Evolutionary conservation across 2,888 invertebrate species (phyloP).

Genomic region (Theretra japonica): DNA sequence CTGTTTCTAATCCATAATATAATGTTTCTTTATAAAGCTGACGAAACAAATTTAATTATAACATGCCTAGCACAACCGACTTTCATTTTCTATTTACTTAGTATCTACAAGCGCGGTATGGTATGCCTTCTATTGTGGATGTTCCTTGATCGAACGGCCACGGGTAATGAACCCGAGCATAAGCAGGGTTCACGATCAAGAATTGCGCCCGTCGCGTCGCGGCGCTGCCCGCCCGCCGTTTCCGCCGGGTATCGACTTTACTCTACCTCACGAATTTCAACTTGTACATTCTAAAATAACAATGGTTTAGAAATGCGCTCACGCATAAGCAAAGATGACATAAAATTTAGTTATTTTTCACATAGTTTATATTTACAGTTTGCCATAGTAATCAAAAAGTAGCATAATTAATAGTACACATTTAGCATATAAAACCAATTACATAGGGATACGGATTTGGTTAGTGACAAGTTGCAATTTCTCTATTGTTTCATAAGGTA

Average conservation of each 20-base stretch:
- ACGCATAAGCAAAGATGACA: too few relatives aligned
- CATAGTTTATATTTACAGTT: too few relatives aligned
- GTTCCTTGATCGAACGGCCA: conserved; percentile 62
- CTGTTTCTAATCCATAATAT: neutral
- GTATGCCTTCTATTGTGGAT: conserved; percentile 67
- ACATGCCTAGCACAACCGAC: neutral
- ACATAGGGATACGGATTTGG: too few relatives aligned
- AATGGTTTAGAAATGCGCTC: conserved; percentile 2
- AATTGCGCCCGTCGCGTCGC: conserved; percentile 39
- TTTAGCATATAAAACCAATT: too few relatives aligned
- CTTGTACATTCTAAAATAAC: conserved; percentile 24
- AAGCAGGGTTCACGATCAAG: conserved; percentile 60
- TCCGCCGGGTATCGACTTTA: conserved; percentile 38
- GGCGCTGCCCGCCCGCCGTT: conserved; percentile 39
- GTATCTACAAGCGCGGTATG: conserved; percentile 52
- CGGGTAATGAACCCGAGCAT: conserved; percentile 79
- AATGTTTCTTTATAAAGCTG: too few relatives aligned
- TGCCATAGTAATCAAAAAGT: too few relatives aligned
- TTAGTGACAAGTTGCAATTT: too few relatives aligned
- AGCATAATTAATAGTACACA: too few relatives aligned
- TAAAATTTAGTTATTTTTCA: too few relatives aligned
- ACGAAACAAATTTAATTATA: neutral
- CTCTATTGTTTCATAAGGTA: too few relatives aligned
- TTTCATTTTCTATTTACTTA: conserved; percentile 46
- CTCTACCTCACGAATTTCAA: conserved; percentile 11